Conservation (phyloP, 2,888 invertebrate species). For the Pherbina coryleti region DNA sequence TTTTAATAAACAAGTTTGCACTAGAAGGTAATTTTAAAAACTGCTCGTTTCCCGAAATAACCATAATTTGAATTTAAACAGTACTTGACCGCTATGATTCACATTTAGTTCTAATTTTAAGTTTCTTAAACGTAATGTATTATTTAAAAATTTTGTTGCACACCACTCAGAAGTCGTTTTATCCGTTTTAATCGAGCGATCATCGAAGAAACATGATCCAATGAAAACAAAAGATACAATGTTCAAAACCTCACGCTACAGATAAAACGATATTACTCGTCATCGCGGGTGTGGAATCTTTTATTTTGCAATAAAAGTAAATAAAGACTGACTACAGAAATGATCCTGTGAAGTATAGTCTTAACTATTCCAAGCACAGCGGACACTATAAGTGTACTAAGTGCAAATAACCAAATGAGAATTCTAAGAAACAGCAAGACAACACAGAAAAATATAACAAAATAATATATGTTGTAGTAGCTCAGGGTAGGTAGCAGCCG, state of each 20-base stretch:
- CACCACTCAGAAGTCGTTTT: conserved; percentile 55
- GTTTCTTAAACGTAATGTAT: conserved; percentile 40
- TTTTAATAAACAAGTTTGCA: too few species aligned
- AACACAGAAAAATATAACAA: neutral
- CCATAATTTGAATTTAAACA: too few species aligned
- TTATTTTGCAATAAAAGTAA: conserved; percentile 71
- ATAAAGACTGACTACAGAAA: conserved; percentile 77
- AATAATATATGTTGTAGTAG: too few species aligned
- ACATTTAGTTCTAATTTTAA: too few species aligned
- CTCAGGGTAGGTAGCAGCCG: too few species aligned
- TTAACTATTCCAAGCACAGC: conserved; percentile 52
- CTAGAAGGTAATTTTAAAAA: too few species aligned
- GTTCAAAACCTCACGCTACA: conserved; percentile 71
- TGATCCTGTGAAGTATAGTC: conserved; percentile 76
- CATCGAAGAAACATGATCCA: conserved; percentile 52
- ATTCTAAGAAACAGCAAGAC: neutral
- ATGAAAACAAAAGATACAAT: conserved; percentile 38
- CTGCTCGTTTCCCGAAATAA: too few species aligned
- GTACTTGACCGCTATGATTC: too few species aligned
- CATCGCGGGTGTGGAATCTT: conserved; percentile 73
- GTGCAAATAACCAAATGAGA: neutral
- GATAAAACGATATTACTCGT: conserved; percentile 72
- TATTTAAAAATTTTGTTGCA: conserved; percentile 38
- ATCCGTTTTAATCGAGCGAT: conserved; percentile 53
- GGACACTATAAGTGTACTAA: neutral